A percentile compares a stretch with the other conserved stretches of the same genome.
These are phyloP conservation scores for Xerus rutilus DNA, from an alignment of 2,797 vertebrate species.

Conservation along the genomic window DNA sequence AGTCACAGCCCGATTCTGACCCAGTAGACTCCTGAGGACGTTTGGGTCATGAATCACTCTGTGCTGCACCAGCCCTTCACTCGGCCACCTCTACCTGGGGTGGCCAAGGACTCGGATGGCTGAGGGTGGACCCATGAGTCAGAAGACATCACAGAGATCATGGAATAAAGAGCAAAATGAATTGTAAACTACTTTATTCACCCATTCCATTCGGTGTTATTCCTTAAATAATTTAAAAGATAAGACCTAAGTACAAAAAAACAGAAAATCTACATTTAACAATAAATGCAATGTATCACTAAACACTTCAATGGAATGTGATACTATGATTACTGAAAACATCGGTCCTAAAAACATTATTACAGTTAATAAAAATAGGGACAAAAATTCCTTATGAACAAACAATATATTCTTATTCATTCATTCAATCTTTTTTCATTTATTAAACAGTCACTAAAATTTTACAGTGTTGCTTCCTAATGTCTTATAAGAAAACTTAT, in stretches of 20 bases:
- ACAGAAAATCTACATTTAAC: neutral
- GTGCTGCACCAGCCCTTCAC: neutral
- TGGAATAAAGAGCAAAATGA: neutral
- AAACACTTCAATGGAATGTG: neutral
- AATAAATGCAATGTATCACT: neutral
- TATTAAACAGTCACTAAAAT: neutral
- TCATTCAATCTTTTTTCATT: neutral
- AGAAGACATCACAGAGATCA: neutral
- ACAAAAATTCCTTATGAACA: neutral
- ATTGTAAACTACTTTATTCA: neutral
- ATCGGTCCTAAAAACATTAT: neutral
- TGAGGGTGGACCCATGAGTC: neutral
- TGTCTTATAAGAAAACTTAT: neutral
- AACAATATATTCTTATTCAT: neutral
- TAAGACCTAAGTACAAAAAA: neutral
- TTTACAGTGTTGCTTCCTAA: neutral
- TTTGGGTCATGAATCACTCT: too few relatives aligned
- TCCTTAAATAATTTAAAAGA: neutral
- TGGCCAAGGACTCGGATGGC: too few relatives aligned
- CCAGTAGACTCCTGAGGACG: neutral
- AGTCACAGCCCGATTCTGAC: neutral
- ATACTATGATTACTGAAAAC: neutral
- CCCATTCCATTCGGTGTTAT: neutral
- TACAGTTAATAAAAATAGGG: neutral
- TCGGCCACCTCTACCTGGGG: too few relatives aligned